Conservation (phyloP, 2,797 vertebrate species). For the Spea hammondii region DNA sequence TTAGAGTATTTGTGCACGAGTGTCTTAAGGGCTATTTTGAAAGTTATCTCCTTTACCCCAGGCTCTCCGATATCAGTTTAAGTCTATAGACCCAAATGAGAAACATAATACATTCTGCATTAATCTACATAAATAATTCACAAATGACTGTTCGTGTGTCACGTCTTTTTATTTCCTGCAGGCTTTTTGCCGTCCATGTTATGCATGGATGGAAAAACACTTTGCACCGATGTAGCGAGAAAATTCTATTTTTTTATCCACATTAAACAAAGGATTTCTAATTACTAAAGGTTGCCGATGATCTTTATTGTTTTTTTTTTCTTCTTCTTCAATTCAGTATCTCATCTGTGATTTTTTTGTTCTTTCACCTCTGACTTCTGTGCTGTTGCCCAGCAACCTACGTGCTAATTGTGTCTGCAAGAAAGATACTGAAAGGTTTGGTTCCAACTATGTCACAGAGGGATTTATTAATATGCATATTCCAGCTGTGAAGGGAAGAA, state of each 20-base stretch:
- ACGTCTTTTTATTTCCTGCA: constrained; percentile 4
- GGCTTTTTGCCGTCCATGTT: background rate
- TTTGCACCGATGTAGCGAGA: background rate
- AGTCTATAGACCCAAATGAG: constrained; percentile 11
- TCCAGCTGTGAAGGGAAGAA: background rate
- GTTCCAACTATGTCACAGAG: constrained; percentile 2
- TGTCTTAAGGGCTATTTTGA: background rate
- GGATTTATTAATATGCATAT: background rate
- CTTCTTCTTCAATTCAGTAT: background rate
- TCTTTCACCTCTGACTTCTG: constrained; percentile 5
- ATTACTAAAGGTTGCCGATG: background rate
- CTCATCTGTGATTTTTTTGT: background rate
- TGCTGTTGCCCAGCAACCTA: constrained; percentile 5
- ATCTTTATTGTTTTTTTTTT: background rate
- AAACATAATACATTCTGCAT: constrained; percentile 7
- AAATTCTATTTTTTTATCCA: background rate
- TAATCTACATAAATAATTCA: constrained; percentile 18
- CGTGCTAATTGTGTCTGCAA: constrained; percentile 4
- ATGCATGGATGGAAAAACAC: constrained; percentile 8
- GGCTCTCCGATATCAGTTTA: background rate
- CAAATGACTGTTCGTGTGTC: background rate
- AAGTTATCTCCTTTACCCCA: background rate
- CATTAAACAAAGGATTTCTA: background rate
- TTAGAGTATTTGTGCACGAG: background rate
- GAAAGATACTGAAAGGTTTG: constrained; percentile 1